phyloP scores from a whole-genome alignment of 2,797 vertebrate species.

The Scarus forsteni region DNA sequence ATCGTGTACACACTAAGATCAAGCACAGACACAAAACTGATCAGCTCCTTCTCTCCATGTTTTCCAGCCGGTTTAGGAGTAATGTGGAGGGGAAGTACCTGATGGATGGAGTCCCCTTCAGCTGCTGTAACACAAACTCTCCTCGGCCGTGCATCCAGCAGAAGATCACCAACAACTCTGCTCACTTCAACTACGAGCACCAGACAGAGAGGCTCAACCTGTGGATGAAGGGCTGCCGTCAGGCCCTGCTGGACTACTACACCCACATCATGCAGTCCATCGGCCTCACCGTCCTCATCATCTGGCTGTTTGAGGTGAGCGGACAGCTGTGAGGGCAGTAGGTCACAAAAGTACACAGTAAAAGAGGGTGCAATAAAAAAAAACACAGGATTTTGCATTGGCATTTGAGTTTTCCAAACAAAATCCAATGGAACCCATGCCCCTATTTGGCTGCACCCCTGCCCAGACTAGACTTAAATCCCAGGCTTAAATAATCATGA shows the following conservation, averaged over 20 bases:
- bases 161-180: slow-evolving; percentile 91
- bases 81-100: slow-evolving; percentile 91
- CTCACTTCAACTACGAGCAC: slow-evolving; percentile 92
- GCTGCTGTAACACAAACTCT: slow-evolving; percentile 92
- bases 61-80: slow-evolving; percentile 87
- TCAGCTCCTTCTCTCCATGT: background rate
- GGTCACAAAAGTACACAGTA: background rate
- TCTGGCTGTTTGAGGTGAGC: slow-evolving; percentile 94
- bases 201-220: slow-evolving; percentile 90
- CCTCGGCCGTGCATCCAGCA: slow-evolving; percentile 93
- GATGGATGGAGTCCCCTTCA: slow-evolving; percentile 92
- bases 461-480: no score
- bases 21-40: background rate
- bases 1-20: no score
- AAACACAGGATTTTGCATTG: no score
- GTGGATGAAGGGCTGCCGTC: slow-evolving; percentile 90
- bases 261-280: slow-evolving; percentile 89
- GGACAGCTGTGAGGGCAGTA: background rate
- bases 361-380: background rate
- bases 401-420: no score
- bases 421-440: no score
- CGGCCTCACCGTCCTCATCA: slow-evolving; percentile 87
- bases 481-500: no score
- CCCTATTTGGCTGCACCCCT: no score
- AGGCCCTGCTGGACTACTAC: slow-evolving; percentile 91